phyloP scores from a whole-genome alignment of 1,140 invertebrate genomes.

The Ceratoteleas bidentatus region DNA sequence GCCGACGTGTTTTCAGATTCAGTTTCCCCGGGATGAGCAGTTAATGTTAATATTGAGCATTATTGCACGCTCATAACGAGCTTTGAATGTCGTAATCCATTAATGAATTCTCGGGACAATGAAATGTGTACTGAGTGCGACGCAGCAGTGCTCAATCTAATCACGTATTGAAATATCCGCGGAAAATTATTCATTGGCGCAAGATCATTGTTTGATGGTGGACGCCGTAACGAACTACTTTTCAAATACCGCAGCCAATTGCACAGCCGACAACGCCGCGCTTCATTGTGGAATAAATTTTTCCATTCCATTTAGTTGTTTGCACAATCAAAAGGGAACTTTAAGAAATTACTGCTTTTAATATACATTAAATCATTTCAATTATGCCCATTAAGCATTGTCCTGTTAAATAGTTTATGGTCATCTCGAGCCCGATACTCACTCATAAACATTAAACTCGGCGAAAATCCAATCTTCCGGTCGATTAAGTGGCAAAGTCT shows the following conservation, averaged over 20 bases:
- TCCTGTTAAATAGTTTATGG: conserved; percentile 53
- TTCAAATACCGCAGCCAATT: neutral
- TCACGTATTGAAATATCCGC: conserved; percentile 15
- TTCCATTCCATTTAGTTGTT: conserved; percentile 44
- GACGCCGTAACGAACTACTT: neutral
- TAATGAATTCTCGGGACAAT: conserved; percentile 61
- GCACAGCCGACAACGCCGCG: neutral
- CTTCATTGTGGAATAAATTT: conserved; percentile 10
- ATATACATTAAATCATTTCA: conserved; percentile 59
- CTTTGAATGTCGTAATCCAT: conserved; percentile 36
- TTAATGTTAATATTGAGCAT: conserved; percentile 54
- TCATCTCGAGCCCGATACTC: conserved; percentile 31
- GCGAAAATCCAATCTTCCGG: conserved; percentile 57
- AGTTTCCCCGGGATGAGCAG: conserved; percentile 29
- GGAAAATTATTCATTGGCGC: conserved; percentile 26
- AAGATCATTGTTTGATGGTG: conserved; percentile 20
- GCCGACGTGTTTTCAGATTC: conserved; percentile 39
- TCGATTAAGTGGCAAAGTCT: conserved; percentile 54
- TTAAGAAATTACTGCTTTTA: conserved; percentile 48
- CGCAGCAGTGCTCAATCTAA: conserved; percentile 16
- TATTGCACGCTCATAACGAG: conserved; percentile 16
- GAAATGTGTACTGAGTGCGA: conserved; percentile 37
- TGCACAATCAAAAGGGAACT: conserved; percentile 18
- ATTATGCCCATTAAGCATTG: conserved; percentile 44
- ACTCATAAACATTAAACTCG: conserved; percentile 52